Base-by-base conservation (phyloP, 37 sponge, comb jelly and placozoan genomes). In the Geodia barretti region DNA sequence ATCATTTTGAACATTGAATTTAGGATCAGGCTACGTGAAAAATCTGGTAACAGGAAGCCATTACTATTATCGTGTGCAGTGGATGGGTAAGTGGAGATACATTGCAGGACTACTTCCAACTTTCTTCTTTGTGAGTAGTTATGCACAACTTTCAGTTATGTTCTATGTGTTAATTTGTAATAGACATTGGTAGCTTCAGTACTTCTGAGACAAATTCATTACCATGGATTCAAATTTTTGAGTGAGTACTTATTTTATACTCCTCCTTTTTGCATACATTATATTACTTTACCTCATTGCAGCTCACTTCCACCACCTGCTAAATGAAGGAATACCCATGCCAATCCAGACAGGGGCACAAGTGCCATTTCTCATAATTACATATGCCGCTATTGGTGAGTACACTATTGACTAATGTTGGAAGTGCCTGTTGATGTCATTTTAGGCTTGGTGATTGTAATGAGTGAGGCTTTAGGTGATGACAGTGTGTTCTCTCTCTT, bases 391-490 rank as follows among this genome's bases (percentile, higher is more conserved):
- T 26, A 84, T 84, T 23, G 84, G 84, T 84, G 30, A 40, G 83
- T 47, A 0, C 17, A 1, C 4, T 42, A 26, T 2, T 3, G 0
- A 33, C 3, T n/a, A n/a, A n/a, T n/a, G n/a, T n/a, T n/a, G n/a
- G n/a, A n/a, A n/a, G n/a, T n/a, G n/a, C n/a, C 43, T 78, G 67
- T 65, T 42, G 20, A 4, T 66, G 36, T 25, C 28, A 14, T 17
- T 29, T 8, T 60, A 88, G 89, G 89, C 64, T 58, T 88, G 17
- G 60, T 88, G 26, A 77, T 88, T 23, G 91, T 91, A 20, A 91
- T 91, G 91, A 86, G 87, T 78, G 91, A 86, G 33, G 79, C 83
- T 24, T 83, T 91, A 21, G 62, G 78, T 61, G 91, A 91, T 62
- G 79, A 85, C 64, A 86, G 87, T 42, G 30, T 86, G 36, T 86